Base-by-base conservation (phyloP, 2,113 vertebrate genomes). In the Pseudolaguvia tuberculata region DNA sequence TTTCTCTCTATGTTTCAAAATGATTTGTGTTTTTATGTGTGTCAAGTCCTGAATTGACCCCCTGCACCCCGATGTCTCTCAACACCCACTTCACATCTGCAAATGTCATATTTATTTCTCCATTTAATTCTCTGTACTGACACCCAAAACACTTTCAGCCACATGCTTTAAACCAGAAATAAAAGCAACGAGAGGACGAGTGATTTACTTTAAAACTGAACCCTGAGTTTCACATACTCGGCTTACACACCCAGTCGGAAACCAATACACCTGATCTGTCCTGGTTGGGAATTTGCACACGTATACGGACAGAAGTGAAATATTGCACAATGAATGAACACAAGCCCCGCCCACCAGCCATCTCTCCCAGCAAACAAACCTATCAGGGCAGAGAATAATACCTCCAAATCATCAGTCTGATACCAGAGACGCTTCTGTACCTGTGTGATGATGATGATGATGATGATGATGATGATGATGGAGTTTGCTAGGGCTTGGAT, bases 11-110 rank as follows among this genome's bases (percentile, higher is more conserved):
- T n/a, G n/a, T n/a, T n/a, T n/a, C n/a, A n/a, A n/a, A n/a, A n/a
- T n/a, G n/a, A n/a, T n/a, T n/a, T n/a, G n/a, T 73, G 62, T 72
- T 69, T 25, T 14, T 14, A 73, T n/a, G n/a, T n/a, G n/a, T n/a
- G n/a, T n/a, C n/a, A n/a, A n/a, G n/a, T n/a, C n/a, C n/a, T n/a
- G n/a, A n/a, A n/a, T n/a, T n/a, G n/a, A n/a, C 31, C 31, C 31
- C 31, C 31, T 6, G 31, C 31, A 6, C 31, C 72, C 68, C 77
- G 20, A 75, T 72, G 83, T 81, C 77, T 83, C 78, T 80, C 72
- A 88, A 83, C 83, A 83, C 78, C 70, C 87, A 83, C 83, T 83
- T n/a, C 78, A 75, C 81, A 83, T 77, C 79, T 80, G 83, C 75
- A 82, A 85, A 80, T 87, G 81, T 84, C 77, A 82, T 50, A 84